phyloP scores from a whole-genome alignment of 1,140 invertebrate species.

The Planococcus citri region DNA sequence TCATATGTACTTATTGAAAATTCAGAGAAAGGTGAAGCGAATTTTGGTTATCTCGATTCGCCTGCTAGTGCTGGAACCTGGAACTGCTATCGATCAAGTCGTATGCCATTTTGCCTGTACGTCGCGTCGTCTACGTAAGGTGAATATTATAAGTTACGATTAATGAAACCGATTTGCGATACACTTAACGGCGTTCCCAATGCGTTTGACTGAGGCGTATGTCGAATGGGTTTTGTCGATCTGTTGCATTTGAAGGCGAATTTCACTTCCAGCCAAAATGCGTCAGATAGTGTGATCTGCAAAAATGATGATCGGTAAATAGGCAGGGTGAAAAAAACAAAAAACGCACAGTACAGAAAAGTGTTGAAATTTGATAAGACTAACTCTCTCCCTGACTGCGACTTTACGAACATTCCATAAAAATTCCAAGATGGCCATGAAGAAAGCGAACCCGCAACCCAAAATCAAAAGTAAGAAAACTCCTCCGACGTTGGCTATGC shows the following conservation, averaged over 20 bases:
- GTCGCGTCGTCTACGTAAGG: not conserved
- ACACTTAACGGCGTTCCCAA: not conserved
- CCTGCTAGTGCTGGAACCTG: too few relatives aligned
- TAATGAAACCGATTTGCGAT: slow-evolving; percentile 10
- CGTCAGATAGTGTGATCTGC: slow-evolving; percentile 51
- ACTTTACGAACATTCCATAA: slow-evolving; percentile 67
- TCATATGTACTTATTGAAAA: too few relatives aligned
- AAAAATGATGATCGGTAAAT: too few relatives aligned
- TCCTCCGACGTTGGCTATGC: slow-evolving; percentile 72
- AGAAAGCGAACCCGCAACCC: slow-evolving; percentile 48
- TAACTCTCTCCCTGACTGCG: slow-evolving; percentile 57
- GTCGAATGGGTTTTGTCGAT: slow-evolving; percentile 47
- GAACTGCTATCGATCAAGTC: too few relatives aligned
- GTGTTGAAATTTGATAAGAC: not conserved
- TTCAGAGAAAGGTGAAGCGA: too few relatives aligned
- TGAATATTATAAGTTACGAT: not conserved
- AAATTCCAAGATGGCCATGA: slow-evolving; percentile 62
- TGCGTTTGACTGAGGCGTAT: slow-evolving; percentile 13
- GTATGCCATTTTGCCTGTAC: too few relatives aligned
- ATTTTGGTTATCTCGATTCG: too few relatives aligned
- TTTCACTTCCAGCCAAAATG: slow-evolving; percentile 55
- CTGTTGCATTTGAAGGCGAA: slow-evolving; percentile 62
- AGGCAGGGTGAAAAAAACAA: not conserved
- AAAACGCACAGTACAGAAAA: not conserved
- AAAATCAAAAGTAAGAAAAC: slow-evolving; percentile 74